Base-by-base conservation (phyloP, 2,888 invertebrate species). In the Callyntrura sp. region DNA sequence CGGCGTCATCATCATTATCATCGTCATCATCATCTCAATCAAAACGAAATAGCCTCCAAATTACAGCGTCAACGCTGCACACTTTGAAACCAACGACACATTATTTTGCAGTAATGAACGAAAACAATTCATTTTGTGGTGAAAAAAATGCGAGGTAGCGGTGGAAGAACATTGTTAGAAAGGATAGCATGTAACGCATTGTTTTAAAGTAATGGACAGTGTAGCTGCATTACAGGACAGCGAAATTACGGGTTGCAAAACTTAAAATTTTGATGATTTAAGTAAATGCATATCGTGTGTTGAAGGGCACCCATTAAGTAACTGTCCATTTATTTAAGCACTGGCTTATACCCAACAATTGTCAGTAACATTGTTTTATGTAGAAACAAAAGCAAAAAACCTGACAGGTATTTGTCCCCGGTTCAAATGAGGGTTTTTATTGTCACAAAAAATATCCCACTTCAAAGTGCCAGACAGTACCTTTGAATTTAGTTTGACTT, bases 231-330 rank as follows among this genome's bases (percentile, higher is more conserved):
- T 60, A 60, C 14, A 23, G 23, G 23, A 17, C 1, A 68, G 35
- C n/a, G 35, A 35, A n/a, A 35, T 68, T 14, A 68, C 28, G 68
- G 68, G 25, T 68, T 68, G 35, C 68, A 68, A 68, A 68, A 68
- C 3, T 35, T 4, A 23, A 48, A 20, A 17, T 11, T 76, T 76
- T 48, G 20, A 25, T 23, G 62, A 23, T n/a, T 51, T 48, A 76
- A 76, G 25, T 70, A 70, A 70, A 45, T 35, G 35, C 35, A 20
- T 70, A 17, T 45, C 70, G 17, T 51, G 51, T 76, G 23, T 51
- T 76, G 76, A 76, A 76, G 76, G 76, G 76, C 76, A 76, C 25
- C 48, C 25, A 76, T 51, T 20, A 25, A 51, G 76, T 25, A 76
- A 76, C 51, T 48, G 48, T 48, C 23, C 76, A 76, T 48, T 73